Evolutionary conservation across 2,888 invertebrate species (phyloP).

Genomic region (Operophtera brumata): DNA sequence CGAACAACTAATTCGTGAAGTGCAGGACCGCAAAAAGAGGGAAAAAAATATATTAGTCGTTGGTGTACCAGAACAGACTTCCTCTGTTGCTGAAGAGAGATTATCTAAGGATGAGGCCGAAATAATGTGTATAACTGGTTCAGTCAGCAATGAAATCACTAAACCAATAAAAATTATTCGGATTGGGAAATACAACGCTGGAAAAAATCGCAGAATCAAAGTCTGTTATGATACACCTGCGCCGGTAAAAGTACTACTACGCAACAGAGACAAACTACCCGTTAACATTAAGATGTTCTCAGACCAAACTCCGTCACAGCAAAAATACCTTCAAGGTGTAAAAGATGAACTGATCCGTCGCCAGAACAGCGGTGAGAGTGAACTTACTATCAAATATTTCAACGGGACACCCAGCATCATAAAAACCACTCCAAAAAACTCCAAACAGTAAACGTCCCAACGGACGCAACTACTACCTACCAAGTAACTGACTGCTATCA

Average conservation of each 20-base stretch:
- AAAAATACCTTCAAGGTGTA: constrained; percentile 22
- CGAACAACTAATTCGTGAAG: constrained; percentile 8
- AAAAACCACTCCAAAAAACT: neutral
- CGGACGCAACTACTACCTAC: neutral
- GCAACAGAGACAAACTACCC: constrained; percentile 26
- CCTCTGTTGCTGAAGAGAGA: constrained; percentile 5
- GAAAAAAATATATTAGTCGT: constrained; percentile 35
- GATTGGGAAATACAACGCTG: constrained; percentile 31
- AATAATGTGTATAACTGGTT: constrained; percentile 14
- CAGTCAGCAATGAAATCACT: constrained; percentile 20
- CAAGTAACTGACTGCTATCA: neutral
- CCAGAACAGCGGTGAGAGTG: constrained; percentile 28
- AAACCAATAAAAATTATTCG: constrained; percentile 29
- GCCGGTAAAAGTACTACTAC: constrained; percentile 24
- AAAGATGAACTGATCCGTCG: constrained; percentile 29
- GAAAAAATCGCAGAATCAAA: constrained; percentile 32
- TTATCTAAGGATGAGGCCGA: constrained; percentile 21
- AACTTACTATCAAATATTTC: constrained; percentile 36
- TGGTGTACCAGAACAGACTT: constrained; percentile 29
- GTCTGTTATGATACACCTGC: constrained; percentile 23
- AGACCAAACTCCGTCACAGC: constrained; percentile 36
- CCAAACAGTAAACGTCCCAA: neutral
- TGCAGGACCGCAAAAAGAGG: constrained; percentile 1
- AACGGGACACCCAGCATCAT: constrained; percentile 33
- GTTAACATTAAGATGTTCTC: constrained; percentile 29